Evolutionary conservation across 2,888 invertebrate species (phyloP).

Genomic region (Notocelia uddmanniana): DNA sequence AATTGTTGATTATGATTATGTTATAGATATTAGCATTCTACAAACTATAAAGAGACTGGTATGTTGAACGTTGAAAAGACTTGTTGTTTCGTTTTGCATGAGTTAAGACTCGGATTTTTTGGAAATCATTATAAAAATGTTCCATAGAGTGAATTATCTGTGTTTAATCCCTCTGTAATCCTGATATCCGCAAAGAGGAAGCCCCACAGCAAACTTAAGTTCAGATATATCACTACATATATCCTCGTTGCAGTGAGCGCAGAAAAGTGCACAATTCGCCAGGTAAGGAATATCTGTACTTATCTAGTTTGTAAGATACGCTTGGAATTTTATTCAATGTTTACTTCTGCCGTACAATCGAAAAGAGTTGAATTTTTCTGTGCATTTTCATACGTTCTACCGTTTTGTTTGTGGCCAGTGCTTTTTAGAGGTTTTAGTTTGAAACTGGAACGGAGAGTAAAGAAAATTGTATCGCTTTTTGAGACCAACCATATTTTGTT

Average conservation of each 20-base stretch:
- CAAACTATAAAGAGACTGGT: too few species aligned
- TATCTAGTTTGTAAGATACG: slow-evolving; percentile 32
- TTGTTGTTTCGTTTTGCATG: too few species aligned
- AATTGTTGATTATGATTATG: too few species aligned
- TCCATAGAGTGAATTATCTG: background rate
- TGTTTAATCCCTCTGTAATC: slow-evolving; percentile 5
- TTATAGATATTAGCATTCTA: too few species aligned
- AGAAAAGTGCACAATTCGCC: slow-evolving; percentile 27
- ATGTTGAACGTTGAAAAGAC: too few species aligned
- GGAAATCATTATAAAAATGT: background rate
- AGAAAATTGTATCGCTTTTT: background rate
- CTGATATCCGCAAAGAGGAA: slow-evolving; percentile 24
- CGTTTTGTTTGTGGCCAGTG: slow-evolving; percentile 22
- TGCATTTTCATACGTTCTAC: slow-evolving; percentile 27
- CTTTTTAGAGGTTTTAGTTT: slow-evolving; percentile 28
- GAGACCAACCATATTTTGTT: background rate
- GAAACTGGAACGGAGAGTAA: slow-evolving; percentile 1
- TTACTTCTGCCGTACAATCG: slow-evolving; percentile 38
- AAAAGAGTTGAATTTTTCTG: slow-evolving; percentile 28
- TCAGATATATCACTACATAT: slow-evolving; percentile 36
- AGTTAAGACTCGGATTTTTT: too few species aligned
- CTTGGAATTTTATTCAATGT: slow-evolving; percentile 42
- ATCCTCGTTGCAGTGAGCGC: slow-evolving; percentile 14
- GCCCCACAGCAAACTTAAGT: slow-evolving; percentile 29
- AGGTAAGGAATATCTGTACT: slow-evolving; percentile 36